phyloP scores from a whole-genome alignment of 1,140 invertebrate species.

The Elysia chlorotica region DNA sequence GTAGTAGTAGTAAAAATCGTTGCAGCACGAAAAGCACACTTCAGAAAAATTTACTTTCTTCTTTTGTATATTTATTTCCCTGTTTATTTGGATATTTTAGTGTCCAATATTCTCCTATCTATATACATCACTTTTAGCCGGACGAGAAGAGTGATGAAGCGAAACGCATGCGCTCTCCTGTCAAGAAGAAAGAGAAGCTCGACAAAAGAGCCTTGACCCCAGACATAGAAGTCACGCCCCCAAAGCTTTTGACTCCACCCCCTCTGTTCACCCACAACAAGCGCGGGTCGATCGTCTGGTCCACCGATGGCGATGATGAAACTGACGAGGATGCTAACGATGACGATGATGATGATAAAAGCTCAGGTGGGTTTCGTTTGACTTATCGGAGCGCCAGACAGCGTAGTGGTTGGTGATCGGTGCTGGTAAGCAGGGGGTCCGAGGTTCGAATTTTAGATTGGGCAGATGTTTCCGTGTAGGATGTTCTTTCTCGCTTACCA shows the following conservation, averaged over 20 bases:
- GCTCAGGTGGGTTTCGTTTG: too few relatives aligned
- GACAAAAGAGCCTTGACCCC: not conserved
- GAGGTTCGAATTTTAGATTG: too few relatives aligned
- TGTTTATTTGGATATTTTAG: too few relatives aligned
- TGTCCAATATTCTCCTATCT: too few relatives aligned
- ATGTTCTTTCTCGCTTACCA: too few relatives aligned
- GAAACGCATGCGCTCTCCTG: not conserved
- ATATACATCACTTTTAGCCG: too few relatives aligned
- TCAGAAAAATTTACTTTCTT: not conserved
- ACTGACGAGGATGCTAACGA: not conserved
- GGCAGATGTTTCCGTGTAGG: too few relatives aligned
- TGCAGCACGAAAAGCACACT: too few relatives aligned
- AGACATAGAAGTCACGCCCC: not conserved
- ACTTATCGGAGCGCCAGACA: too few relatives aligned
- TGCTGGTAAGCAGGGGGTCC: too few relatives aligned
- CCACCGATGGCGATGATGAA: not conserved
- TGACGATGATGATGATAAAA: not conserved
- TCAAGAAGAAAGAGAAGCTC: slow-evolving; percentile 1
- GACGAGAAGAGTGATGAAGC: not conserved
- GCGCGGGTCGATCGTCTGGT: not conserved
- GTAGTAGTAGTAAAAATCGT: too few relatives aligned
- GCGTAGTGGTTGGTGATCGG: too few relatives aligned
- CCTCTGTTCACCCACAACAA: not conserved
- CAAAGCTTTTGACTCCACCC: not conserved
- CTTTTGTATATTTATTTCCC: not conserved